A percentile compares a stretch with the other conserved stretches of the same genome.
Conservation (phyloP, 2,888 invertebrate species). For the Gordius sp. region DNA sequence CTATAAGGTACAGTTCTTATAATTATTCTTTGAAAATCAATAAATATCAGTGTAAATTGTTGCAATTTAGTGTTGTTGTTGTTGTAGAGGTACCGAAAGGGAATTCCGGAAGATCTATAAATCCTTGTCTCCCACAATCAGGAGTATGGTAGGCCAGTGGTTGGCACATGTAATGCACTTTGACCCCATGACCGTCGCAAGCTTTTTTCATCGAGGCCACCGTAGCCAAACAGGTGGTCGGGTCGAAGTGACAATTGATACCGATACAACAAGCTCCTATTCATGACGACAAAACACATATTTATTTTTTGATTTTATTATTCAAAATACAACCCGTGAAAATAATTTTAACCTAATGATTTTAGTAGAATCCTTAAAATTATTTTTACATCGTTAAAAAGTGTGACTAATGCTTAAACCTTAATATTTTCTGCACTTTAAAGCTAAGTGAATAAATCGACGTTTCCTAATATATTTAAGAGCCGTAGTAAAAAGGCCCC, state of each 20-base stretch:
- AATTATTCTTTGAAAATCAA: constrained; percentile 11
- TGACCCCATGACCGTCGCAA: constrained; percentile 24
- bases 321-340: constrained; percentile 9
- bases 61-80: too few species aligned
- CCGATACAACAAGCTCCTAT: constrained; percentile 27
- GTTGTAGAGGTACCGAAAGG: constrained; percentile 31
- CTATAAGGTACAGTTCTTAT: constrained; percentile 10
- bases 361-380: too few species aligned
- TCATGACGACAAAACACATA: neutral
- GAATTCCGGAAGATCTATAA: constrained; percentile 30
- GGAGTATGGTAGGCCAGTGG: constrained; percentile 27
- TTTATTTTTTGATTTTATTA: neutral
- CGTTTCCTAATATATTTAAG: too few species aligned
- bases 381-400: too few species aligned
- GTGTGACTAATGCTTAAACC: too few species aligned
- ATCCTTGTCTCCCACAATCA: constrained; percentile 28
- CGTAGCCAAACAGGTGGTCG: constrained; percentile 24
- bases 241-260: constrained; percentile 29
- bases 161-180: constrained; percentile 27
- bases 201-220: constrained; percentile 27
- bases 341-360: too few species aligned
- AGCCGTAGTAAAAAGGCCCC: too few species aligned
- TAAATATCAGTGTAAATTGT: too few species aligned
- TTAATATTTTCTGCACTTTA: too few species aligned
- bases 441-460: too few species aligned